A percentile compares a stretch with the other conserved stretches of the same genome.
These are phyloP conservation scores for Chromis chromis DNA, from an alignment of 2,797 vertebrate genomes.

Conservation along the genomic window DNA sequence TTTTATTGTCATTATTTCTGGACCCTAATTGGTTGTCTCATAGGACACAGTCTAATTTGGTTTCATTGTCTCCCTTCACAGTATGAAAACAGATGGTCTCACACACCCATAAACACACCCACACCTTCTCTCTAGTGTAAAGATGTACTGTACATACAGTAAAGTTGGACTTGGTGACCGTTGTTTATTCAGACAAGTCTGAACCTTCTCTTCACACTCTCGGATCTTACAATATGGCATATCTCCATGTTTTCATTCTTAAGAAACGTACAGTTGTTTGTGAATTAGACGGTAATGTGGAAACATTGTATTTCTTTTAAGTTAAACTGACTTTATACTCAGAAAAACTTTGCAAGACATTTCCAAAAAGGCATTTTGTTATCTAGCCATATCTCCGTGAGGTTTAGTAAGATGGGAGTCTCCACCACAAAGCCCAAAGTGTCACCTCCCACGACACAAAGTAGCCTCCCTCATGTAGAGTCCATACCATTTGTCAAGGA, in stretches of 20 bases:
- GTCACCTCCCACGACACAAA: not conserved
- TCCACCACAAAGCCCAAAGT: not conserved
- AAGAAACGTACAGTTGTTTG: too few species aligned
- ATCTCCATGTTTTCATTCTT: not conserved
- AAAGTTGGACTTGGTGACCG: constrained; percentile 12
- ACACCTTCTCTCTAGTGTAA: constrained; percentile 29
- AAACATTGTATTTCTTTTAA: not conserved
- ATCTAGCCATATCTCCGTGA: not conserved
- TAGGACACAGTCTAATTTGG: constrained; percentile 51
- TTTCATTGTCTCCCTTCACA: constrained; percentile 66
- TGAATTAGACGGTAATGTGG: not conserved
- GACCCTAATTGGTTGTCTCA: constrained; percentile 36
- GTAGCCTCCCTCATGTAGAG: constrained; percentile 1
- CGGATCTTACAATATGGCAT: not conserved
- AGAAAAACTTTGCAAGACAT: not conserved
- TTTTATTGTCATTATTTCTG: constrained; percentile 51
- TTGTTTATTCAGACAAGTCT: not conserved
- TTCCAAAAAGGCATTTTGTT: not conserved
- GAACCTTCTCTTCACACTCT: not conserved
- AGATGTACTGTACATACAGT: constrained; percentile 7
- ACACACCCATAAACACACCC: constrained; percentile 35
- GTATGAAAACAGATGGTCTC: constrained; percentile 66
- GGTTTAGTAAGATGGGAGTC: constrained; percentile 10
- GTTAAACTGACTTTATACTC: not conserved
- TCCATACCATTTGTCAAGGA: not conserved